phyloP scores from a whole-genome alignment of 2,797 vertebrate genomes.

The Chelon auratus region DNA sequence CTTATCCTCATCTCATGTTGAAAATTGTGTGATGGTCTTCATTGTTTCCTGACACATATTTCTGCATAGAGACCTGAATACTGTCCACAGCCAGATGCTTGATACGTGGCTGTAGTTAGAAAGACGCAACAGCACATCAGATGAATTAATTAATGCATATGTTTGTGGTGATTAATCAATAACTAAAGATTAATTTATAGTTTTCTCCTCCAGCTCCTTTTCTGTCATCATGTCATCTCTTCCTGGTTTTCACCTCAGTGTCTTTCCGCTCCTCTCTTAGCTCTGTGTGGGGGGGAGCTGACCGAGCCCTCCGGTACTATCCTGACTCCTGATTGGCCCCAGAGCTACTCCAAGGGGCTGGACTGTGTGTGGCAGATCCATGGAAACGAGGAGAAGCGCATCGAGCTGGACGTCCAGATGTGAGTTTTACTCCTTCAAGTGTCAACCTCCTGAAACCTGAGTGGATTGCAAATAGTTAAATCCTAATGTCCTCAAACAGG shows the following conservation, averaged over 20 bases:
- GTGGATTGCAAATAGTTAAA: too few species aligned
- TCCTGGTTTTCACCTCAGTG: slow-evolving; percentile 5
- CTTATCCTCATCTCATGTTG: too few species aligned
- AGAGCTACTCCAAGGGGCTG: slow-evolving; percentile 92
- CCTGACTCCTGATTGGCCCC: slow-evolving; percentile 94
- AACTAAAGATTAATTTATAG: not conserved
- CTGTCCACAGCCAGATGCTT: too few species aligned
- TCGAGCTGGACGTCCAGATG: slow-evolving; percentile 93
- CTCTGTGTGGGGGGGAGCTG: slow-evolving; percentile 91
- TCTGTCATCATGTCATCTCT: slow-evolving; percentile 6
- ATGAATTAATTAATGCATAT: too few species aligned
- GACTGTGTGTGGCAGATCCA: slow-evolving; percentile 95
- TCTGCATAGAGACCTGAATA: too few species aligned
- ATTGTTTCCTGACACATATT: too few species aligned
- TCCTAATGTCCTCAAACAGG: too few species aligned
- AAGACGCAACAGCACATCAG: too few species aligned
- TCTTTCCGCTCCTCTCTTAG: slow-evolving; percentile 66
- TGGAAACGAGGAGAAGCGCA: slow-evolving; percentile 91
- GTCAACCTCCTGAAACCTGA: too few species aligned
- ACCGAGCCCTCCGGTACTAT: slow-evolving; percentile 89
- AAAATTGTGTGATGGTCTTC: too few species aligned
- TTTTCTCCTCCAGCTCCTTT: not conserved
- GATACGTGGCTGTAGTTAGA: too few species aligned
- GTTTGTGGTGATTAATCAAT: not conserved
- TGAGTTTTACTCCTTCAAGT: slow-evolving; percentile 68